Conservation (phyloP, 2,113 vertebrate genomes). For the Riparia riparia region DNA sequence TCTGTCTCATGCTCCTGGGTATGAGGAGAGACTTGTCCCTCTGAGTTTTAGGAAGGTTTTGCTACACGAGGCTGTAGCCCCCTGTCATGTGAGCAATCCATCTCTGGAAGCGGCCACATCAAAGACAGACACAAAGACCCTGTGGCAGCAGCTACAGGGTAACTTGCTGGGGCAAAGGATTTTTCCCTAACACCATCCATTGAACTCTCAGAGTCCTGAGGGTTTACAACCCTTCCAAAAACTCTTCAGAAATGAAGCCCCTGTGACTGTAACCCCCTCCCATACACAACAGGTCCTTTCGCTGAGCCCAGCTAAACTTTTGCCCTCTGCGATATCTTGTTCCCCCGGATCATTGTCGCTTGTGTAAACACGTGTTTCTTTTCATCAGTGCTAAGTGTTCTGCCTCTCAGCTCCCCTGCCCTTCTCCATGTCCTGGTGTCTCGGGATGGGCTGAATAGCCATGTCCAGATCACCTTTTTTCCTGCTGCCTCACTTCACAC, state of each 20-base stretch:
- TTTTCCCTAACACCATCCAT: neutral
- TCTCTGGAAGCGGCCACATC: neutral
- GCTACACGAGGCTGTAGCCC: neutral
- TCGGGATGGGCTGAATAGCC: neutral
- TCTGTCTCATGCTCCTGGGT: neutral
- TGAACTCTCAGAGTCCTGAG: neutral
- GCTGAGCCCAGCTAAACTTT: slow-evolving; percentile 41
- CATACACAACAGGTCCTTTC: neutral
- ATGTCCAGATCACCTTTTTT: neutral
- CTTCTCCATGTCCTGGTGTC: neutral
- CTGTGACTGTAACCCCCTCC: neutral
- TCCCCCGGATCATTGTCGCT: slow-evolving; percentile 17
- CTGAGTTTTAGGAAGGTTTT: slow-evolving; percentile 6
- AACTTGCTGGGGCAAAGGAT: neutral
- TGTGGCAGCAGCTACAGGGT: neutral
- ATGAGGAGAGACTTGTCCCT: neutral
- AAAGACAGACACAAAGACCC: neutral
- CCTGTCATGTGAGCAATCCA: neutral
- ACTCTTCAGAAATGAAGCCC: neutral
- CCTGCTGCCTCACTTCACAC: neutral
- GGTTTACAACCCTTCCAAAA: slow-evolving; percentile 9
- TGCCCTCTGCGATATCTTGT: slow-evolving; percentile 42
- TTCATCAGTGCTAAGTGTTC: slow-evolving; percentile 25
- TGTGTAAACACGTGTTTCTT: slow-evolving; percentile 52
- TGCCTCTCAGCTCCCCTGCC: neutral